Evolutionary conservation across 2,888 invertebrate genomes (phyloP), one percentile per base, ranked within the genome.

Genomic region (Ptychoptera contaminata): DNA sequence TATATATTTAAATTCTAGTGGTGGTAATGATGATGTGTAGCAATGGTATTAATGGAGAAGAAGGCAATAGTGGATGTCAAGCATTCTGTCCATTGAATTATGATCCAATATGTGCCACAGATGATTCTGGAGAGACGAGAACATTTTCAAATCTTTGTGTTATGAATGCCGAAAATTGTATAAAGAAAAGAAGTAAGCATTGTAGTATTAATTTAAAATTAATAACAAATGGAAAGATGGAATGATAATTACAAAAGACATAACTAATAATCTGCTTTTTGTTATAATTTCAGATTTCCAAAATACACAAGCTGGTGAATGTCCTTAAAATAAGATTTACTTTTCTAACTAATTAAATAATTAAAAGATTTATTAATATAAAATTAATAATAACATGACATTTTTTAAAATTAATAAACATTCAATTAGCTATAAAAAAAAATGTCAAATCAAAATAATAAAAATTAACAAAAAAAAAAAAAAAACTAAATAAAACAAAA

Each of bases 91-190:
- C 46, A 39, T 38, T 47, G 12, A 41, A 43, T 14, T 48, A 46
- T 32, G 15, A 32, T 2, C 53, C 51, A 15, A 53, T 65, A 15
- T 65, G 65, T 44, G 63, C 60, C 16, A 63, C 63, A 44, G 62
- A 65, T 47, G 64, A 64, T 48, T 60, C 59, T 40, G 65, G 65
- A 11, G 56, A 61, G 46, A 62, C 63, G 43, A 61, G 57, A 51
- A 58, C 62, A 31, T 65, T 63, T 49, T 58, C 58, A 42, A 65
- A 62, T 53, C 49, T 59, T 44, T 65, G 65, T 51, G 57, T 63
- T 41, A 56, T 65, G 54, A 63, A 62, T 52, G 59, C 61, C 29
- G 65, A 65, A 50, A 65, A 65, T 53, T 65, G 65, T 47, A 55
- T 63, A 41, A 62, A 55, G 46, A 53, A 53, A 45, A 49, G 55